Evolutionary conservation across 2,888 invertebrate species (phyloP), one percentile per base, ranked within the genome.

Genomic region (Watsonalla binaria): DNA sequence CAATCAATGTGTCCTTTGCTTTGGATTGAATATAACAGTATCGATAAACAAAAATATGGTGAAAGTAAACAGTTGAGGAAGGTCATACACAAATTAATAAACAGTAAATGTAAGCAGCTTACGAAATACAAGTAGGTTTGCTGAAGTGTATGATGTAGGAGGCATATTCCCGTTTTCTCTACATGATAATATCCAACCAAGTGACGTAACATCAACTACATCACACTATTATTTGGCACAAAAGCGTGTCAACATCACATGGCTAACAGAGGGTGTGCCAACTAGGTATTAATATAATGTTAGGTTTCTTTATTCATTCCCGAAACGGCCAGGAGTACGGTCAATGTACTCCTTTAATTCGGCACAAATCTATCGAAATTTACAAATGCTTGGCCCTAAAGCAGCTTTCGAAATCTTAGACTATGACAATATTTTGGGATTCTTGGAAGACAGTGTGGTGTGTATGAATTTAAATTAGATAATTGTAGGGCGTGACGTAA

Each of bases 231-330:
- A 54, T 51, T 59, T 66, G 70, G 72, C 74, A 77, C 69, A 63
- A 64, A 56, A 52, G 59, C 64, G 56, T 54, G 49, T 37, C 37
- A 49, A 58, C 59, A 60, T 70, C 67, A 70, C 67, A 68, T 58
- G 65, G 60, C 63, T 58, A 58, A 55, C 54, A 60, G 34, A 60
- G 57, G 52, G 62, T 37, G 55, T 79, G 81, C 81, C 83, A 81
- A 80, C 58, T 70, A 66, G 65, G 62, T 65, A 68, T 62, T 59
- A 45, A 53, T 64, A 57, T 66, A 63, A 62, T 58, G 51, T 51
- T 55, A 58, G 61, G 65, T 77, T 76, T 68, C 74, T 70, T 72
- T 76, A 79, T 78, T 83, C 68, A 55, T 60, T 62, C 60, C 55
- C 56, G 54, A 52, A 61, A 51, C 60, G 57, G 59, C 65, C 55